Evolutionary conservation across 1,140 invertebrate species (phyloP), one percentile per base, ranked within the genome.

Genomic region (Ostrea edulis): DNA sequence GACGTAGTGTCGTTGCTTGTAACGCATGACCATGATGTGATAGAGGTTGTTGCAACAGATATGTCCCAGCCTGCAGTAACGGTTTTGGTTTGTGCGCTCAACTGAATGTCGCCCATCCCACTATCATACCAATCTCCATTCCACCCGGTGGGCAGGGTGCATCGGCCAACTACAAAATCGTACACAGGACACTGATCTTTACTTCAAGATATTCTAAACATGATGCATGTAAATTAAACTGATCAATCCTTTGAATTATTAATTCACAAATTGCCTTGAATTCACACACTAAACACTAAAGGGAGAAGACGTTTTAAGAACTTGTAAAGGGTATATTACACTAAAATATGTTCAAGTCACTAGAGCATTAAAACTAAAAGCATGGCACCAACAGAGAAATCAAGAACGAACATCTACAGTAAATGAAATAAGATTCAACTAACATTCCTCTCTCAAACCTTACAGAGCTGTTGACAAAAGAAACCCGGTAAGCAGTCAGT

Each of bases 1-100:
- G 35, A 52, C 20, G 52, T 52, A 8, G 82, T 29, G 22, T 29
- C 25, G 53, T 84, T 84, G 82, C 52, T 84, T n/a, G 82, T 84
- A 20, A 84, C 83, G 58, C 83, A 84, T 12, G 83, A 84, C 83
- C 83, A 84, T 2, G 83, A 84, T 22, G 83, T 84, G 25, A 84
- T 22, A 22, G 83, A 53, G 8, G 83, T 84, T 53, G 44, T 84
- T 25, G 44, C 35, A n/a, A 84, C 53, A n/a, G 44, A 54, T 2
- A 84, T 25, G 53, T 51, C 53, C 83, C 83, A 84, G 1, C 83
- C 83, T 25, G 52, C 20, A 58, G 54, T 35, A 20, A 84, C 83
- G 3, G 83, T 51, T 58, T 84, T 84, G 20, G 54, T 55, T n/a
- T 17, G 54, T 14, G 20, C 25, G 20, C 25, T 35, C 17, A 84